Evolutionary conservation across 2,888 invertebrate genomes (phyloP).

Genomic region (Drosophila pseudotalamancana): DNA sequence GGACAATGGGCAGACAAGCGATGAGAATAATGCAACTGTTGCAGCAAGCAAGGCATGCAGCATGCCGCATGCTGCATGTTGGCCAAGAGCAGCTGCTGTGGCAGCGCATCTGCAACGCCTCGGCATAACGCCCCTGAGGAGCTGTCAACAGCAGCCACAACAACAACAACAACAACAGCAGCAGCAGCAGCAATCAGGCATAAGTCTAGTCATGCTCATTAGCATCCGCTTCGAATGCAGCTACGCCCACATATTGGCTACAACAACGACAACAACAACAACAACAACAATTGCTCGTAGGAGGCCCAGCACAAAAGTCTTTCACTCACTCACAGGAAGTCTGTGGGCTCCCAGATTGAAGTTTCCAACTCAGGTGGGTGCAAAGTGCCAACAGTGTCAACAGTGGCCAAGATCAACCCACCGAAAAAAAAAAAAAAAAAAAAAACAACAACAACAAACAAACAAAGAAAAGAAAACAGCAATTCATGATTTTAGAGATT

Average conservation of each 20-base stretch:
- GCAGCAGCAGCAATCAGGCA: slow-evolving; percentile 55
- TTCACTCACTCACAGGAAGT: slow-evolving; percentile 72
- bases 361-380: slow-evolving; percentile 58
- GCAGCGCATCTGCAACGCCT: slow-evolving; percentile 56
- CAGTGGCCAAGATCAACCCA: slow-evolving; percentile 27
- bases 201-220: slow-evolving; percentile 76
- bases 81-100: slow-evolving; percentile 23
- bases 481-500: slow-evolving; percentile 14
- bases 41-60: background rate
- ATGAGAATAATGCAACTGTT: slow-evolving; percentile 24
- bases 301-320: slow-evolving; percentile 63
- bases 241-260: slow-evolving; percentile 61
- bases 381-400: slow-evolving; percentile 36
- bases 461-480: background rate
- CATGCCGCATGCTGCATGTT: background rate
- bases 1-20: background rate
- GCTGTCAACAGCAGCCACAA: slow-evolving; percentile 56
- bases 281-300: slow-evolving; percentile 46
- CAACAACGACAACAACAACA: slow-evolving; percentile 21
- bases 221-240: slow-evolving; percentile 72
- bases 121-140: slow-evolving; percentile 42
- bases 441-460: background rate
- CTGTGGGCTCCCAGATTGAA: slow-evolving; percentile 59
- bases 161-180: slow-evolving; percentile 43
- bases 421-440: background rate